Evolutionary conservation across 35 echinoderm and acorn worm genomes (phyloP).

Genomic region (Lytechinus variegatus): DNA sequence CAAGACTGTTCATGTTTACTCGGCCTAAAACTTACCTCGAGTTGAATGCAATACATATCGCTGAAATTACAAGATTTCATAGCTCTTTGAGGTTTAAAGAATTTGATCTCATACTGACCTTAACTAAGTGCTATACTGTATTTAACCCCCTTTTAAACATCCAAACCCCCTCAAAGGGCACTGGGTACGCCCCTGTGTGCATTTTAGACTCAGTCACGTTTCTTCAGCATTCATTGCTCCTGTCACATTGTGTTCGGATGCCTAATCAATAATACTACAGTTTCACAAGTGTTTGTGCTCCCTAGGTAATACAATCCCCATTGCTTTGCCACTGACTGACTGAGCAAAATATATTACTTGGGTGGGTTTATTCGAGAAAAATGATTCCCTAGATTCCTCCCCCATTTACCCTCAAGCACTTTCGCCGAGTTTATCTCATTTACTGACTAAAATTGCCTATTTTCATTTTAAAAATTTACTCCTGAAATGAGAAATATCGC

Average conservation of each 20-base stretch:
- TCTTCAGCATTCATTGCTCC: neutral
- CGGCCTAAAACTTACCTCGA: too few relatives aligned
- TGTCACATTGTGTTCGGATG: conserved; percentile 32
- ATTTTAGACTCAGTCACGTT: neutral
- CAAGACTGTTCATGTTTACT: too few relatives aligned
- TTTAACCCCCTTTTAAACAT: too few relatives aligned
- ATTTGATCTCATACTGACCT: too few relatives aligned
- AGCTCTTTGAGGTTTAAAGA: too few relatives aligned
- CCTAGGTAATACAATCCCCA: conserved; percentile 13
- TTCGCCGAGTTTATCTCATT: neutral
- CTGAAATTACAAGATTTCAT: neutral
- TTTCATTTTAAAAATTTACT: neutral
- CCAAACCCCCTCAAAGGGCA: neutral
- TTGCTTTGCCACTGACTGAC: neutral
- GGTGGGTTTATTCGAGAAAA: conserved; percentile 27
- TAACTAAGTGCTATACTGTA: too few relatives aligned
- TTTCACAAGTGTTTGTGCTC: conserved; percentile 30
- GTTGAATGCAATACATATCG: neutral
- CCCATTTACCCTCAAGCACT: neutral
- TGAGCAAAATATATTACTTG: conserved; percentile 7
- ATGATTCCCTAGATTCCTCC: conserved; percentile 19
- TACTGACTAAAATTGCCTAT: neutral
- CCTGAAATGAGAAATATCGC: neutral
- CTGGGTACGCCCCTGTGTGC: neutral
- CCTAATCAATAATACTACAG: conserved; percentile 43